These are phyloP conservation scores for Sphyrna mokarran DNA, from an alignment of 2,113 vertebrate species.

Conservation along the genomic window DNA sequence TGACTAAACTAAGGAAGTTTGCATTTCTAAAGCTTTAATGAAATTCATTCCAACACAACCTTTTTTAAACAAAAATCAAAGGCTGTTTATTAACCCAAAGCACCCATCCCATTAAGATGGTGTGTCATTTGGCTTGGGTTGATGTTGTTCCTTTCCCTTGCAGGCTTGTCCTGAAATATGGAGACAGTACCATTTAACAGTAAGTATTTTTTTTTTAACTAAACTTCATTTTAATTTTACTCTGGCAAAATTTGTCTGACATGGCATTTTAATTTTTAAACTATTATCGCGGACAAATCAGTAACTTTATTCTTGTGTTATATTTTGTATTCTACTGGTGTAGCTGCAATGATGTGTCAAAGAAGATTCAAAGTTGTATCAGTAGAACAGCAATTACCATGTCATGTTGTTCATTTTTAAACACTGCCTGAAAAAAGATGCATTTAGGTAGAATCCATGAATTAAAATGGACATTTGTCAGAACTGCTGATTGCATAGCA, in stretches of 20 bases:
- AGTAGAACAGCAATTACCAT: not conserved
- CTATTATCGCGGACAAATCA: not conserved
- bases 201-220: slow-evolving; percentile 68
- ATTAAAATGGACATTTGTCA: not conserved
- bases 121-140: not conserved
- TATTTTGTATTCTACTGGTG: not conserved
- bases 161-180: slow-evolving; percentile 96
- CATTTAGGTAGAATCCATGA: not conserved
- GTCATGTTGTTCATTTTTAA: not conserved
- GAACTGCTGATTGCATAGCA: not conserved
- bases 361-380: not conserved
- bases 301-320: not conserved
- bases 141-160: not conserved
- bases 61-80: not conserved
- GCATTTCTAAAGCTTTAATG: slow-evolving; percentile 12
- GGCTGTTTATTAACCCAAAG: not conserved
- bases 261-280: not conserved
- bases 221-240: not conserved
- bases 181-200: slow-evolving; percentile 96
- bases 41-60: not conserved
- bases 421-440: too few relatives aligned
- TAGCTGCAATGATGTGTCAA: not conserved
- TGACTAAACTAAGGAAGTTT: not conserved
- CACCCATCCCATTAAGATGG: not conserved
- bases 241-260: not conserved